Evolutionary conservation across 2,888 invertebrate genomes (phyloP), one percentile per base, ranked within the genome.

Genomic region (Ditylenchus weischeri): DNA sequence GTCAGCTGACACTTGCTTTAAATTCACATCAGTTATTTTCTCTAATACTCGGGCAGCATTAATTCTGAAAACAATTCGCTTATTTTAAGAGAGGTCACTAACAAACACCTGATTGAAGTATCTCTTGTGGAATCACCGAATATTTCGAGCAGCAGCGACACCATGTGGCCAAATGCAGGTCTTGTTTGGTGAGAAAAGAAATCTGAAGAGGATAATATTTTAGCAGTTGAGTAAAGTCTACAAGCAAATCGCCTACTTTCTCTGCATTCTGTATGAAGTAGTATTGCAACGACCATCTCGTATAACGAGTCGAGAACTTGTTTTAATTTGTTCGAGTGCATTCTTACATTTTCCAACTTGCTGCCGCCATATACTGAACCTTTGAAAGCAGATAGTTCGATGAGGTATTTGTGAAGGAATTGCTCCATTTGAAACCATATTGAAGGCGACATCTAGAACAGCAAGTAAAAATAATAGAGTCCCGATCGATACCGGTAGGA

Each of bases 141-240:
- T 6, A 62, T 51, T 38, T 70, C 70, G 23, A 69, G 54, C 59
- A 69, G 49, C 21, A 62, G 15, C 6, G 50, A 43, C 35, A 69
- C 63, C 5, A 70, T 35, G 38, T 69, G 68, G 18, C 69, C 69
- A 29, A 62, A 62, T 8, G 62, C 59, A 38, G 69, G 69, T 19
- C 69, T 69, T 35, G 69, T 54, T 8, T 54, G 36, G 21, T 19
- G 21, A 19, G 38, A 47, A 50, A 62, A 69, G 19, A 69, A 54
- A 19, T 57, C 69, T 69, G 23, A 69, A 69, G 23, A 62, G 19
- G 38, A 15, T 18, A 66, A 11, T 47, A 21, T 19, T 15, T 59
- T 13, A 43, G 23, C 36, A 4, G 11, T 6, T n/a, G n/a, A 18
- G 50, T 50, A 50, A 54, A 4, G n/a, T 4, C n/a, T 18, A 50